Conservation (phyloP, 2,113 vertebrate species). For the Bostrychus sinensis region DNA sequence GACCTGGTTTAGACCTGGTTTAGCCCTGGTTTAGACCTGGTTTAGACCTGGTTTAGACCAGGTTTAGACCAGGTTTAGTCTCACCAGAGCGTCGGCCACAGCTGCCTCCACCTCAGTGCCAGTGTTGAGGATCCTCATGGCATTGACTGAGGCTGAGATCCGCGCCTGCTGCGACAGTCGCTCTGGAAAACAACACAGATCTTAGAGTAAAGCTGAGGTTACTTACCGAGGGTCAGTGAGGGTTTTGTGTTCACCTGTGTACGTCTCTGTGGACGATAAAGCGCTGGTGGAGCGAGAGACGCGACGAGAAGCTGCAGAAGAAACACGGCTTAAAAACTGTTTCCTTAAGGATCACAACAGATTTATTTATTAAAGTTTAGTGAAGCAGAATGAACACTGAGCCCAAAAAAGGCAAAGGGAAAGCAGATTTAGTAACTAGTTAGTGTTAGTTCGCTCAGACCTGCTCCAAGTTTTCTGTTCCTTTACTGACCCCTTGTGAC, state of each 20-base stretch:
- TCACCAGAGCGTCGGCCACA: conserved; percentile 92
- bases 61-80: background rate
- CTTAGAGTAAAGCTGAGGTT: background rate
- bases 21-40: no score
- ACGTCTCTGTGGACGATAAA: conserved; percentile 88
- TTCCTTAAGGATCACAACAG: no score
- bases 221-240: background rate
- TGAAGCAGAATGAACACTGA: no score
- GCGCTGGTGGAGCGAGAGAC: conserved; percentile 94
- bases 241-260: conserved; percentile 86
- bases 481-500: no score
- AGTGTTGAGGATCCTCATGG: conserved; percentile 92
- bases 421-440: no score
- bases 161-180: conserved; percentile 83
- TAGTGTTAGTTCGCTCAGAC: no score
- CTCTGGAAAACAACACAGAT: conserved; percentile 70
- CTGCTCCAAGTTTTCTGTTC: no score
- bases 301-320: conserved; percentile 85
- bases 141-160: conserved; percentile 90
- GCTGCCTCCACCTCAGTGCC: conserved; percentile 93
- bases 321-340: background rate
- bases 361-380: no score
- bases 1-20: no score
- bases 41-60: no score
- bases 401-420: no score